Base-by-base conservation (phyloP, 2,888 invertebrate genomes). In the Osedax fenrisi region DNA sequence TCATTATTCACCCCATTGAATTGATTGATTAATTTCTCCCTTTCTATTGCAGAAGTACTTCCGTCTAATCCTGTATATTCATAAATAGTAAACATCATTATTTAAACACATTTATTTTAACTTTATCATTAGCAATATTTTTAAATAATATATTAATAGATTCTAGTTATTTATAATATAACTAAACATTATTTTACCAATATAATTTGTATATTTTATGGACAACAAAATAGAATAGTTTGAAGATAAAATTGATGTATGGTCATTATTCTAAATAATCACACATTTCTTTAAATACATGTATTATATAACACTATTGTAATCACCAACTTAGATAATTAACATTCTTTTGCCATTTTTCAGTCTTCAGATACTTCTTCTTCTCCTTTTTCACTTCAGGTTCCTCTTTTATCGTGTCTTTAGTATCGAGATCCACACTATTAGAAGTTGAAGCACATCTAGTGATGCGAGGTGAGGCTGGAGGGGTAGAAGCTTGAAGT, bases 11-110 rank as follows among this genome's bases (percentile, higher is more conserved):
- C 59, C 25, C 78, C 79, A 78, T 98, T 98, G 85, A 97, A 98
- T 83, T 93, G 92, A 84, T 94, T 94, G 77, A 98, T 96, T 25
- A 97, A 87, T 82, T 92, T 92, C 84, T 98, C 97, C 76, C 98
- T 87, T 83, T 98, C 98, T 77, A 91, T 87, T 0, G 94, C 93
- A 79, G 91, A 90, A 0, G 97, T 98, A 56, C 93, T 92, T 25
- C 98, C 98, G 85, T 98, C 97, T 79, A 98, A 87, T 70, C 85
- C 84, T 84, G 68, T 26, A 27, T 0, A 71, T 10, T 17, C 26
- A 71, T 17, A 59, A 71, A 56, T 59, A 71, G 62, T 62, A 67
- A n/a, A 72, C 25, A 69, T 26, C 23, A 25, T 26, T 10, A 13
- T 26, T 13, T 26, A 69, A 69, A 13, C 17, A 27, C 5, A n/a